phyloP scores from a whole-genome alignment of 2,113 vertebrate species.

The Cheirogaleus medius region DNA sequence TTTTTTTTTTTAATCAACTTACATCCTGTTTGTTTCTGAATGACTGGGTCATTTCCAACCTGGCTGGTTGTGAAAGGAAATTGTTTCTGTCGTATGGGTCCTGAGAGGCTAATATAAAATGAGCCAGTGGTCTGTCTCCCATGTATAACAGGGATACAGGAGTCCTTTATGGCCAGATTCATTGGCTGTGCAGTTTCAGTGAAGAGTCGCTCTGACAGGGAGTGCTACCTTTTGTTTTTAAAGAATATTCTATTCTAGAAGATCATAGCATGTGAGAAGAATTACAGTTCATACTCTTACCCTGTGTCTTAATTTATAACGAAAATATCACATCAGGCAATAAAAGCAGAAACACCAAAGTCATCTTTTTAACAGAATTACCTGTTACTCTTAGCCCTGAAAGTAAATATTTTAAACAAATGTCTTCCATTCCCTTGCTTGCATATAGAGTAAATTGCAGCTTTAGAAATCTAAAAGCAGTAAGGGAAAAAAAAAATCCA shows the following conservation, averaged over 20 bases:
- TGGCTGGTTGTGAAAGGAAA: conserved; percentile 72
- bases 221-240: background rate
- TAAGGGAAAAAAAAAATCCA: background rate
- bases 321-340: background rate
- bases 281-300: background rate
- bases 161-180: conserved; percentile 35
- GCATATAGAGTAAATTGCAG: background rate
- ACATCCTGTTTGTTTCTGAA: conserved; percentile 76
- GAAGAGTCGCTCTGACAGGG: background rate
- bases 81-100: conserved; percentile 64
- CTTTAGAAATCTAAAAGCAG: conserved; percentile 5
- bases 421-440: background rate
- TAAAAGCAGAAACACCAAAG: conserved; percentile 7
- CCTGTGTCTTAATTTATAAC: background rate
- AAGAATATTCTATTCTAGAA: background rate
- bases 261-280: background rate
- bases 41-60: conserved; percentile 72
- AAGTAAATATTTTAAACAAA: conserved; percentile 24
- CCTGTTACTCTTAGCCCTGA: background rate
- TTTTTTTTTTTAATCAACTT: conserved; percentile 39
- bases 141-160: background rate
- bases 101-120: conserved; percentile 38
- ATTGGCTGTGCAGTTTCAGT: background rate
- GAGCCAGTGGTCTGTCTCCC: conserved; percentile 24
- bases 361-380: conserved; percentile 19